A percentile compares a stretch with the other conserved stretches of the same genome.
These are phyloP conservation scores for Tillus elongatus DNA, from an alignment of 2,888 invertebrate genomes.

Conservation along the genomic window DNA sequence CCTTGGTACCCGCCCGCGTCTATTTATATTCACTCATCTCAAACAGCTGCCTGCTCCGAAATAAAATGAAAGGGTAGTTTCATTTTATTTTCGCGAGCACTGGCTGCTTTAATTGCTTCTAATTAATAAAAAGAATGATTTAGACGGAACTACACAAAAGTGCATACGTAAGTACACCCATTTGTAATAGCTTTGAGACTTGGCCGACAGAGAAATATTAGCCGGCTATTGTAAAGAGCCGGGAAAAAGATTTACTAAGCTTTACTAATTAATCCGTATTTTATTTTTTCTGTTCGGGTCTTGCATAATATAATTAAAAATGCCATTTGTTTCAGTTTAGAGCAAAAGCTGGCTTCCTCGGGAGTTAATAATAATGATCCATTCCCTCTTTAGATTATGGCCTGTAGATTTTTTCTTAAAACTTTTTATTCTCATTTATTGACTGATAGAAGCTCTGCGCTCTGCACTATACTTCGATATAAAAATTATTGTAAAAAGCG, in stretches of 20 bases:
- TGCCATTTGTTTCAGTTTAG: too few relatives aligned
- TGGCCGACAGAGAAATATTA: slow-evolving; percentile 20
- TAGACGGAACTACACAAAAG: slow-evolving; percentile 16
- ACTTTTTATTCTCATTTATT: too few relatives aligned
- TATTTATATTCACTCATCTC: slow-evolving; percentile 24
- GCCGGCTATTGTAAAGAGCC: slow-evolving; percentile 16
- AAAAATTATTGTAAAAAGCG: too few relatives aligned
- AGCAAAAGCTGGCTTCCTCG: too few relatives aligned
- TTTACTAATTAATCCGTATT: slow-evolving; percentile 24
- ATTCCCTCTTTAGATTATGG: too few relatives aligned
- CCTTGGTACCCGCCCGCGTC: slow-evolving; percentile 20
- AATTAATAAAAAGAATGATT: slow-evolving; percentile 26
- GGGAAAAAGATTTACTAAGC: slow-evolving; percentile 16
- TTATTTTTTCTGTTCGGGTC: slow-evolving; percentile 21
- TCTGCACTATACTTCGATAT: too few relatives aligned
- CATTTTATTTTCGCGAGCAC: slow-evolving; percentile 23
- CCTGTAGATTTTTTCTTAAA: too few relatives aligned
- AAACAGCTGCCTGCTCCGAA: slow-evolving; percentile 24
- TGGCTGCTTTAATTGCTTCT: slow-evolving; percentile 24
- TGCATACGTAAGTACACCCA: slow-evolving; percentile 18
- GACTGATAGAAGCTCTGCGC: too few relatives aligned
- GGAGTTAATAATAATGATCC: too few relatives aligned
- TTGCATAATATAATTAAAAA: too few relatives aligned
- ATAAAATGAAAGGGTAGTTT: slow-evolving; percentile 26
- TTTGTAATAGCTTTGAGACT: slow-evolving; percentile 19